Base-by-base conservation (phyloP, 2,888 invertebrate genomes). In the Neoscelio sp. region DNA sequence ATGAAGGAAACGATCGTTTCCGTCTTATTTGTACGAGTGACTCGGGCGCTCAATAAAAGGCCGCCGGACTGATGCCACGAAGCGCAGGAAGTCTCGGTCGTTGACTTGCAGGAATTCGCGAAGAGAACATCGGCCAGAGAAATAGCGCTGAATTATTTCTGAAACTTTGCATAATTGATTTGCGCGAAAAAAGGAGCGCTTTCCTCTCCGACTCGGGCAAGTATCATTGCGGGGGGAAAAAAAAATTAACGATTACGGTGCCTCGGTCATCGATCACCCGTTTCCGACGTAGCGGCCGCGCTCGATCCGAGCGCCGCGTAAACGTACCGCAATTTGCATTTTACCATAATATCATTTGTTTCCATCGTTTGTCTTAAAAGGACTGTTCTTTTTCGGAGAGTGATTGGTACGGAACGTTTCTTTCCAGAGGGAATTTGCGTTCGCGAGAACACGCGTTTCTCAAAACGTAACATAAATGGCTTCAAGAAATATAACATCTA, bases 21-120 rank as follows among this genome's bases (percentile, higher is more conserved):
- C 52, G 48, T 17, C 40, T 17, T 26, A 40, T 70, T 64, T 23
- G 62, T n/a, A 18, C 26, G n/a, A 56, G 28, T 50, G 64, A 65
- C 65, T 56, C 58, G 58, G 60, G 15, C 44, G 58, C 26, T 71
- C 56, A 73, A 67, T 62, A 54, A 78, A 68, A 56, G 67, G 28
- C 62, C 52, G 60, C 46, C 67, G 33, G 2, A 54, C 52, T 15
- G 60, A 71, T 42, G 58, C 38, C 50, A 17, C 50, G 35, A 52
- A 67, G 65, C 65, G 62, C 78, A 75, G 80, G 80, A 80, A 75
- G 80, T 73, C 64, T 38, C 78, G 80, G 80, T 80, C 75, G 78
- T 80, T 80, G 78, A 80, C 80, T 81, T 12, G 73, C 50, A 68
- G 78, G 78, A 81, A 81, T 76, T 81, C 76, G 68, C 67, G 58